Evolutionary conservation across 2,888 invertebrate genomes (phyloP).

Genomic region (Trichacis sp.): DNA sequence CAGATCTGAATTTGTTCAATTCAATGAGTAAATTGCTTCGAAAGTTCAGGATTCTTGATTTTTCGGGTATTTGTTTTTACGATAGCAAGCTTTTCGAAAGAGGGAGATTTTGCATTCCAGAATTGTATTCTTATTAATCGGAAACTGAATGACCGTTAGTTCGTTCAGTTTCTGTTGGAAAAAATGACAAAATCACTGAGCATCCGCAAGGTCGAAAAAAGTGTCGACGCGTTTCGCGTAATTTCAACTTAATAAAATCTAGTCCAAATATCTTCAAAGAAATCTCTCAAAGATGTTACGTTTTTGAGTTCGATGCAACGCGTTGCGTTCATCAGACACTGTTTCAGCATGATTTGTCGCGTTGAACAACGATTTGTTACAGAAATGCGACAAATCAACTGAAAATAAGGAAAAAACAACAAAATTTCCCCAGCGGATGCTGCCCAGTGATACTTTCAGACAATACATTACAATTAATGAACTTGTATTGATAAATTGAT

Average conservation of each 20-base stretch:
- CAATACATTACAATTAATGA: slow-evolving; percentile 68
- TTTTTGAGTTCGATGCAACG: too few species aligned
- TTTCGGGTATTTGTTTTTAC: neutral
- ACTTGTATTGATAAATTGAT: slow-evolving; percentile 66
- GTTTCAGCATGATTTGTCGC: too few species aligned
- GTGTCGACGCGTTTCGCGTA: slow-evolving; percentile 3
- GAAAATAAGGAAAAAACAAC: slow-evolving; percentile 36
- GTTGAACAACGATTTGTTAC: too few species aligned
- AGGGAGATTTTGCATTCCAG: slow-evolving; percentile 53
- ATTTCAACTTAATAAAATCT: slow-evolving; percentile 9
- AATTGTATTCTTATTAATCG: slow-evolving; percentile 60
- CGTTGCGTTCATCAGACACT: neutral
- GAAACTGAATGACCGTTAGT: slow-evolving; percentile 53
- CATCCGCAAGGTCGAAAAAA: slow-evolving; percentile 59
- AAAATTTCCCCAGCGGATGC: slow-evolving; percentile 66
- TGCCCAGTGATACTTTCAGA: slow-evolving; percentile 67
- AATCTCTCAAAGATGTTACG: too few species aligned
- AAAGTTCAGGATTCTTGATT: neutral
- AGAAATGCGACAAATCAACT: too few species aligned
- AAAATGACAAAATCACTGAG: slow-evolving; percentile 55
- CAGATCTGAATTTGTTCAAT: too few species aligned
- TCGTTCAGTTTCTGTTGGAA: slow-evolving; percentile 54
- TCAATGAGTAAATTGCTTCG: too few species aligned
- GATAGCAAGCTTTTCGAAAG: slow-evolving; percentile 41
- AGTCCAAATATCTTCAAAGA: slow-evolving; percentile 12